Evolutionary conservation across 2,113 vertebrate species (phyloP).

Genomic region (Psammodynastes pulverulentus): DNA sequence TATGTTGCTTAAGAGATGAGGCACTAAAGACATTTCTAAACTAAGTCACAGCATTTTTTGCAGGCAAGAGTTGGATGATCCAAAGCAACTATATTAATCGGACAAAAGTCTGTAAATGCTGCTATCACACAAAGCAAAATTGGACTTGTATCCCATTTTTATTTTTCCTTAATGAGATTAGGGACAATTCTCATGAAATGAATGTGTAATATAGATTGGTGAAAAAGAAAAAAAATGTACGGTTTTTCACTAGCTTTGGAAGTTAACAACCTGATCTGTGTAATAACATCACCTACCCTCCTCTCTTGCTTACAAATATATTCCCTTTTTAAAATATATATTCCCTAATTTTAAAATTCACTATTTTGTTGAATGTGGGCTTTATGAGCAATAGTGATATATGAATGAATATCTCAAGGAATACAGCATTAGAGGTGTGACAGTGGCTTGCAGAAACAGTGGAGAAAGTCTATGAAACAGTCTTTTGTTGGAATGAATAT

Average conservation of each 20-base stretch:
- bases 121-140: too few species aligned
- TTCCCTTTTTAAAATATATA: too few species aligned
- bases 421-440: not conserved
- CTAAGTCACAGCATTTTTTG: not conserved
- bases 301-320: not conserved
- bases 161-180: not conserved
- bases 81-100: not conserved
- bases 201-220: too few species aligned
- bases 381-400: not conserved
- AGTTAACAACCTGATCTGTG: not conserved
- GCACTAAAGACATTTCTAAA: not conserved
- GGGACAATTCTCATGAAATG: not conserved
- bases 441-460: not conserved
- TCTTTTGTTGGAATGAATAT: not conserved
- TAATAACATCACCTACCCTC: not conserved
- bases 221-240: not conserved
- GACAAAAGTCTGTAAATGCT: not conserved
- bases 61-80: not conserved
- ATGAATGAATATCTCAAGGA: not conserved
- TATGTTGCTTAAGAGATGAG: not conserved
- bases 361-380: not conserved
- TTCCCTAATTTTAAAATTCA: not conserved
- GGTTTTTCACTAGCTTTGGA: not conserved
- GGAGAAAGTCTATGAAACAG: not conserved
- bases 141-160: not conserved